Evolutionary conservation across 2,888 invertebrate genomes (phyloP).

Genomic region (Catotricha subobsoleta): DNA sequence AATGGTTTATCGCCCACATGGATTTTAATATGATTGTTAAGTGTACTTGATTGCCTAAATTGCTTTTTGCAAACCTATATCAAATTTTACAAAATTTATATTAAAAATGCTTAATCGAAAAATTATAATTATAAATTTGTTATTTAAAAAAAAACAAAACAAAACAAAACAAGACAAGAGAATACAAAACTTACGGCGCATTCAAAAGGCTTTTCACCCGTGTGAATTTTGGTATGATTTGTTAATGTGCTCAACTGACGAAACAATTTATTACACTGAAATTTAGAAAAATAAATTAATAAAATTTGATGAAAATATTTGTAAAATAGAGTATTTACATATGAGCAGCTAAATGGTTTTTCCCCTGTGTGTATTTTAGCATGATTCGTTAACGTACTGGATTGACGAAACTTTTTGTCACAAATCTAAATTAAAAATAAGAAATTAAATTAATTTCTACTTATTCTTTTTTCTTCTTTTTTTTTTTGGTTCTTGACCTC

Average conservation of each 20-base stretch:
- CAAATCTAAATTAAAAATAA: slow-evolving; percentile 30
- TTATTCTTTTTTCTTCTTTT: no score
- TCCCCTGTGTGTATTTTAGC: slow-evolving; percentile 31
- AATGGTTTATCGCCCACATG: slow-evolving; percentile 31
- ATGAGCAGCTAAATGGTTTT: slow-evolving; percentile 25
- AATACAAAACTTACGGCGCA: slow-evolving; percentile 25
- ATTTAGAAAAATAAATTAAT: not conserved
- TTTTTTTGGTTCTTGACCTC: no score
- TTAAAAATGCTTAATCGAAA: no score
- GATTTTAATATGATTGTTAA: slow-evolving; percentile 31
- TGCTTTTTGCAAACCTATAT: slow-evolving; percentile 25
- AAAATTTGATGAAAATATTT: not conserved
- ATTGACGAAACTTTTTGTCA: slow-evolving; percentile 31
- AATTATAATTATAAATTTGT: not conserved
- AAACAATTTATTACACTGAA: slow-evolving; percentile 26
- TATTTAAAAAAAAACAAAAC: not conserved
- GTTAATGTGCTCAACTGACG: slow-evolving; percentile 30
- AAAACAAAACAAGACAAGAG: not conserved
- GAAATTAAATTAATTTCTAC: no score
- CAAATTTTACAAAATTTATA: not conserved
- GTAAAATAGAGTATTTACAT: not conserved
- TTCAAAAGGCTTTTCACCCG: slow-evolving; percentile 30
- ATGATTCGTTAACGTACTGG: slow-evolving; percentile 30
- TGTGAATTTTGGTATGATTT: slow-evolving; percentile 30
- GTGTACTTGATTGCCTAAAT: slow-evolving; percentile 30